Percentiles rank a stretch among this genome's conserved stretches.
phyloP scores from a whole-genome alignment of 2,888 invertebrate species.

The Salticus scenicus region DNA sequence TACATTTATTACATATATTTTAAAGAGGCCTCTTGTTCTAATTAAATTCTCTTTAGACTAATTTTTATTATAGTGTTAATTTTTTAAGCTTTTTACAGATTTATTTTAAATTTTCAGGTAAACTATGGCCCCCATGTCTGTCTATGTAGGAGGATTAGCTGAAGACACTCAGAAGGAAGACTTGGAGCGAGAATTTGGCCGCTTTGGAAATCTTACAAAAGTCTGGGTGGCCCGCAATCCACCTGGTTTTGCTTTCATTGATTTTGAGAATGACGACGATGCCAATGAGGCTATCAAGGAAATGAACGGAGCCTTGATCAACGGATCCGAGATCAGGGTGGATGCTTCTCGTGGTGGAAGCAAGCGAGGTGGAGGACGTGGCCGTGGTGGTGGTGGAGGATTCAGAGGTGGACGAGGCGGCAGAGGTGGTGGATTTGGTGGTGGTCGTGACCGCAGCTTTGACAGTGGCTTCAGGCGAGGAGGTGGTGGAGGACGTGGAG shows the following conservation, averaged over 20 bases:
- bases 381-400: constrained; percentile 1
- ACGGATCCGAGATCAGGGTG: constrained; percentile 61
- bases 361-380: constrained; percentile 31
- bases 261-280: constrained; percentile 89
- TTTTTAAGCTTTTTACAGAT: no score
- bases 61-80: no score
- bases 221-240: constrained; percentile 77
- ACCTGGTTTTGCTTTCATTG: constrained; percentile 95
- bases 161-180: constrained; percentile 61
- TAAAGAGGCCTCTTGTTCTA: no score
- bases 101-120: no score
- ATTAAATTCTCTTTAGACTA: no score
- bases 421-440: constrained; percentile 57
- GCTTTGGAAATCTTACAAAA: constrained; percentile 60
- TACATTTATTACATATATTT: no score
- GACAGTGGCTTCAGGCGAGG: constrained; percentile 34
- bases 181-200: constrained; percentile 48
- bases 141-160: constrained; percentile 55
- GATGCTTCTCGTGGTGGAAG: constrained; percentile 59
- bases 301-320: constrained; percentile 84
- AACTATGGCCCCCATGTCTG: constrained; percentile 49
- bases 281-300: no score
- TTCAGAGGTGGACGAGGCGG: constrained; percentile 25
- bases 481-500: constrained; percentile 26
- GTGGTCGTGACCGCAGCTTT: constrained; percentile 72